Evolutionary conservation across 2,888 invertebrate species (phyloP), one percentile per base, ranked within the genome.

Genomic region (Schizaphis graminum): DNA sequence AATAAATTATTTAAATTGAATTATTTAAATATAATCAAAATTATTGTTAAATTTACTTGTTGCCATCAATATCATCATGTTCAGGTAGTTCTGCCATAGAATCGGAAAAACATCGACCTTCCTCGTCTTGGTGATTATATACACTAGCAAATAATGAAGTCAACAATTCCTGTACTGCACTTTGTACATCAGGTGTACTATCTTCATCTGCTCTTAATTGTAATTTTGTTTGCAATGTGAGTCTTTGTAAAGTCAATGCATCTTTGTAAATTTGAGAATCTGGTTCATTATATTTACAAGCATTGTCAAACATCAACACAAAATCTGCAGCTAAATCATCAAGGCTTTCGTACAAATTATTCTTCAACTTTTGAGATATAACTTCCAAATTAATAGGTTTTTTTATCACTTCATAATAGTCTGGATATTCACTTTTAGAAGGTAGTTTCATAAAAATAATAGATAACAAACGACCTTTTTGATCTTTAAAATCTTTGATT

Each of bases 251-350:
- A 49, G 98, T 97, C 95, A 99, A 96, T 0, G 99, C 99, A 96
- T 99, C 99, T 97, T 99, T 99, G 96, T 99, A 99, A 95, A 99
- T 98, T 96, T 98, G 98, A 0, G 99, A 99, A 95, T 99, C 99
- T 0, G 99, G 99, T 95, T 99, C 99, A 96, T 99, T 99, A 95
- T 98, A 99, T 96, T 98, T 99, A 96, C 99, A 99, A 1, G 99
- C 99, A 96, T 99, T 99, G 95, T 98, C 98, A 95, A 99, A 98
- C 98, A 99, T 99, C 91, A 98, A 96, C 95, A 98, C 97, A 95
- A 99, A 98, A 96, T 99, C 99, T 0, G 97, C 97, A 0, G 98
- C 98, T 92, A 99, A 96, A 95, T 99, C 99, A 95, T 99, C 99
- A 49, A 99, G 96, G 44, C 97, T 97, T 91, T 97, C 97, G 95